These are phyloP conservation scores for Brachionus manjavacas DNA, from an alignment of 1,140 invertebrate species.

Conservation along the genomic window DNA sequence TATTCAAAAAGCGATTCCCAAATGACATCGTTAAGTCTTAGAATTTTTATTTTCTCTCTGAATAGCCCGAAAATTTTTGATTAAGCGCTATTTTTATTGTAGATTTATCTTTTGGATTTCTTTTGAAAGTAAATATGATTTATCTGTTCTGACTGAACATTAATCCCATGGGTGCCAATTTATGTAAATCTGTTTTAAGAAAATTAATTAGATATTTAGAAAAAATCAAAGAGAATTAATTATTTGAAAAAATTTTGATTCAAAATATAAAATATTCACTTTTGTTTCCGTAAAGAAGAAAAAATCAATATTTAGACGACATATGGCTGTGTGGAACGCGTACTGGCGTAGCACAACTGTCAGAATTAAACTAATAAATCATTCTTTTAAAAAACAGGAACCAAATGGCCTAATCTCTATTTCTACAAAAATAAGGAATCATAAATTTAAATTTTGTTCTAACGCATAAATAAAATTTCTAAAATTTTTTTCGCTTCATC, in stretches of 20 bases:
- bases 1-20: too few species aligned
- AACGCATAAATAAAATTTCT: neutral
- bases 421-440: neutral
- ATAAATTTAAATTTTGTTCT: neutral
- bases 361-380: neutral
- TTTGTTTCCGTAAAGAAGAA: neutral
- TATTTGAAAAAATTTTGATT: neutral
- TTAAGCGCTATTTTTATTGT: too few species aligned
- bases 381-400: neutral
- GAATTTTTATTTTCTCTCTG: too few species aligned
- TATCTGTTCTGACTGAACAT: neutral
- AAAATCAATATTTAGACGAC: neutral
- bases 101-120: too few species aligned
- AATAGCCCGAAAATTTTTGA: too few species aligned
- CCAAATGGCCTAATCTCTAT: neutral
- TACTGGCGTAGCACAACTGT: neutral
- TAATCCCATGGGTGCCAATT: neutral
- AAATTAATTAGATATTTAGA: neutral
- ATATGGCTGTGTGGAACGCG: neutral
- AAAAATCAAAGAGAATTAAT: neutral
- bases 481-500: neutral
- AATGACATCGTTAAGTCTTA: too few species aligned
- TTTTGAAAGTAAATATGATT: too few species aligned
- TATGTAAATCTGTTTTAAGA: neutral
- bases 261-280: neutral